A percentile compares a stretch with the other conserved stretches of the same genome.
phyloP scores from a whole-genome alignment of 2,113 vertebrate species.

The Geococcyx californianus region DNA sequence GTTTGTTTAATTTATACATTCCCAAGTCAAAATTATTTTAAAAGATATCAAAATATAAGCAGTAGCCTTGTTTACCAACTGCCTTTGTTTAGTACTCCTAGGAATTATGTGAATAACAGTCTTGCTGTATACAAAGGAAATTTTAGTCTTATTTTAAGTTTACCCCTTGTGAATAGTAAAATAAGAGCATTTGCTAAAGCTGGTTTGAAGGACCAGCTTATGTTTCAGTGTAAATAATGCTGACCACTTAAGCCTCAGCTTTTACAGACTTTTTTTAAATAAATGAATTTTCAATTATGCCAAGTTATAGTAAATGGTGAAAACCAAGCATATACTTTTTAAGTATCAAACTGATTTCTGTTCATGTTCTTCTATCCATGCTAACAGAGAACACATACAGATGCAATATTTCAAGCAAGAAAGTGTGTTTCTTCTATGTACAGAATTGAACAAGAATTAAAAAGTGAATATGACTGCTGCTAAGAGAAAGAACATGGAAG shows the following conservation, averaged over 20 bases:
- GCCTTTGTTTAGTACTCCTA: not conserved
- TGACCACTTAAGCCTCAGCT: not conserved
- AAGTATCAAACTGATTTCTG: not conserved
- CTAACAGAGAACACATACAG: not conserved
- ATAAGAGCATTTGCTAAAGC: not conserved
- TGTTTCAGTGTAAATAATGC: not conserved
- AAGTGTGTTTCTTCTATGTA: not conserved
- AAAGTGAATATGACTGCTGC: not conserved
- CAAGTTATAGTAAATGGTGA: not conserved
- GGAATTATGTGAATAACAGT: not conserved
- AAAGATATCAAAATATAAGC: not conserved
- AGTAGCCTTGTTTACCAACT: not conserved
- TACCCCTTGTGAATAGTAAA: not conserved
- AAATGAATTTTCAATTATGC: not conserved
- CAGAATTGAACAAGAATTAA: not conserved
- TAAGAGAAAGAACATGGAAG: not conserved
- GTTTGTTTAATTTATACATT: not conserved
- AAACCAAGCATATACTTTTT: not conserved
- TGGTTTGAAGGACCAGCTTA: not conserved
- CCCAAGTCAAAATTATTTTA: not conserved
- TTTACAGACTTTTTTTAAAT: not conserved
- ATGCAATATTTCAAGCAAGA: not conserved
- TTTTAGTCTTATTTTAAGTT: not conserved
- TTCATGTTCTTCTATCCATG: not conserved
- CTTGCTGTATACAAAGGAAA: not conserved